Evolutionary conservation across 1,140 invertebrate genomes (phyloP), one percentile per base, ranked within the genome.

Genomic region (Macrobrachium rosenbergii): DNA sequence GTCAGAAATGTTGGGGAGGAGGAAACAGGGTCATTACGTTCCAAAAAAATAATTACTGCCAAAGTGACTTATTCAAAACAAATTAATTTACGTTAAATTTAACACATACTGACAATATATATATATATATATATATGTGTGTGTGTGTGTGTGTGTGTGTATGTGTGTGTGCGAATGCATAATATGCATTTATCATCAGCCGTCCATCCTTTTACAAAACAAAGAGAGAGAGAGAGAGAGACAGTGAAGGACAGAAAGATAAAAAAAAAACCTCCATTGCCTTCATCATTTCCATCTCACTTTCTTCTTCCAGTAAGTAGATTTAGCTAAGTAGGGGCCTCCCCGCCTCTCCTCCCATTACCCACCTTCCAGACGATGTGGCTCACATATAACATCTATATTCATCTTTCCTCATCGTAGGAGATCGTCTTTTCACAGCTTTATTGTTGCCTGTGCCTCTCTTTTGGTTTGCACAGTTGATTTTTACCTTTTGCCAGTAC

Each of bases 71-170:
- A n/a, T n/a, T n/a, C n/a, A n/a, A n/a, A n/a, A n/a, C n/a, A n/a
- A n/a, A n/a, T n/a, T n/a, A n/a, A n/a, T n/a, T n/a, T n/a, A n/a
- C n/a, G n/a, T n/a, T n/a, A n/a, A n/a, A n/a, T n/a, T n/a, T n/a
- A n/a, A n/a, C n/a, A n/a, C n/a, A n/a, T n/a, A n/a, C n/a, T n/a
- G n/a, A n/a, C n/a, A n/a, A n/a, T n/a, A n/a, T n/a, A n/a, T n/a
- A 60, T 79, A 37, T 79, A 60, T 60, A 58, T 79, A 37, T 79
- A 37, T 58, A 58, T 79, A 37, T 79, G 17, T 60, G 6, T 79
- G 12, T 52, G 58, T 58, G 14, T 79, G n/a, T 79, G 45, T 79
- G n/a, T 16, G 19, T n/a, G 19, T 72, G n/a, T 72, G n/a, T 72
- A 16, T 72, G n/a, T 72, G n/a, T 72, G n/a, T 72, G n/a, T 72